Base-by-base conservation (phyloP, 1,140 invertebrate species). In the Drusus annulatus region DNA sequence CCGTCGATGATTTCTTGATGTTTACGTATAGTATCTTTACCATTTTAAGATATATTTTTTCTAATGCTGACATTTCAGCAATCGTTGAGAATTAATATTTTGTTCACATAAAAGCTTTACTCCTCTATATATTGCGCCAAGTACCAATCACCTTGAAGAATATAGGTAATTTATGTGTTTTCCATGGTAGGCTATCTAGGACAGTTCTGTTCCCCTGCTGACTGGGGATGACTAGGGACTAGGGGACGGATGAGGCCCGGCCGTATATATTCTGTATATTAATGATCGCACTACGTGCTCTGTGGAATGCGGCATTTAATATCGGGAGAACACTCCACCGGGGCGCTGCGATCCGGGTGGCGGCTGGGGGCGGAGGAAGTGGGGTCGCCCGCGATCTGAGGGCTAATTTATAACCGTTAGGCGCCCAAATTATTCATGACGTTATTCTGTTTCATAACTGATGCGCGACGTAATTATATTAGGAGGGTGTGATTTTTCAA, bases 261-360 rank as follows among this genome's bases (percentile, higher is more conserved):
- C 69, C 56, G 56, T 75, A 75, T 79, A 78, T 78, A 79, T 79
- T 79, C 78, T 79, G 79, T 83, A 83, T 83, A 83, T 83, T 83
- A 83, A 83, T 83, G 82, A 83, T 83, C 69, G 79, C 81, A 76
- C 74, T 83, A 78, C 78, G 79, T 75, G 79, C 79, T 83, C 62
- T 52, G 31, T 19, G 82, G 82, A 83, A 83, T 83, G 82, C 79
- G 82, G 82, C 82, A 81, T 83, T 83, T 83, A 83, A 83, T 83
- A 83, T 83, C 82, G 82, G 76, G 79, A 74, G 71, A 75, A 28
- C 52, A 75, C 71, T 23, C 52, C 19, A 8, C 51, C 13, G 31
- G 17, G 68, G 36, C 36, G 36, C 36, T 45, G 36, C 36, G 36
- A 45, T 45, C 36, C 36, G 19, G 68, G 31, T 31, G 58, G 78